A percentile compares a stretch with the other conserved stretches of the same genome.
Evolutionary conservation across 2,888 invertebrate species (phyloP).

Genomic region (Chesias legatella): DNA sequence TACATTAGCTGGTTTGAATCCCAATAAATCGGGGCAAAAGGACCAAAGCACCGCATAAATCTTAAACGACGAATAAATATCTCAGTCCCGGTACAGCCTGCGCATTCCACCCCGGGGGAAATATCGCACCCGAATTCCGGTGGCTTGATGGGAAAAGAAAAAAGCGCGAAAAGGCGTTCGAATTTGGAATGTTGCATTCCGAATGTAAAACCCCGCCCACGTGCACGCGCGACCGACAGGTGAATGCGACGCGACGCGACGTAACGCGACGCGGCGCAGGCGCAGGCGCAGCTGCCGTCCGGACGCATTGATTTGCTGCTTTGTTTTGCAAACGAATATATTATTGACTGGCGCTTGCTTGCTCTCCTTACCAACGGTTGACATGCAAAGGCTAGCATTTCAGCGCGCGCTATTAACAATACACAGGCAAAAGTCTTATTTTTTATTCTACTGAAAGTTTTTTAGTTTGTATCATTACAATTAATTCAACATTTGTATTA

Average conservation of each 20-base stretch:
- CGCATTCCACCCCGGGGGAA: slow-evolving; percentile 72
- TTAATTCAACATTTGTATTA: too few species aligned
- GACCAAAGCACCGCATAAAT: slow-evolving; percentile 53
- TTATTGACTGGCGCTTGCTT: slow-evolving; percentile 42
- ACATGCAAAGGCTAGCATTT: too few species aligned
- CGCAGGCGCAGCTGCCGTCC: slow-evolving; percentile 53
- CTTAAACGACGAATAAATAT: slow-evolving; percentile 64
- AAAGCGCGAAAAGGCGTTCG: slow-evolving; percentile 61
- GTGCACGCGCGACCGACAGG: slow-evolving; percentile 70
- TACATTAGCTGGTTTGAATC: slow-evolving; percentile 58
- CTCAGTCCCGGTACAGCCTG: slow-evolving; percentile 67
- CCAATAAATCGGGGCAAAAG: slow-evolving; percentile 58
- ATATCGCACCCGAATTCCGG: slow-evolving; percentile 80
- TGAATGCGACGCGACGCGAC: slow-evolving; percentile 68
- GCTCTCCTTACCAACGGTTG: too few species aligned
- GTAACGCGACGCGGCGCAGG: slow-evolving; percentile 58
- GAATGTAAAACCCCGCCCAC: slow-evolving; percentile 61
- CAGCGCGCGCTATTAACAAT: too few species aligned
- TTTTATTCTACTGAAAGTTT: too few species aligned
- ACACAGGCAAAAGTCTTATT: too few species aligned
- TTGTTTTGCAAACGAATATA: slow-evolving; percentile 56
- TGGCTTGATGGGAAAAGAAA: slow-evolving; percentile 57
- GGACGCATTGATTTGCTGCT: slow-evolving; percentile 61
- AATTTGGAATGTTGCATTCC: slow-evolving; percentile 55
- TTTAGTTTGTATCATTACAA: too few species aligned